Conservation (phyloP, 2,113 vertebrate species). For the Sorex fumeus region DNA sequence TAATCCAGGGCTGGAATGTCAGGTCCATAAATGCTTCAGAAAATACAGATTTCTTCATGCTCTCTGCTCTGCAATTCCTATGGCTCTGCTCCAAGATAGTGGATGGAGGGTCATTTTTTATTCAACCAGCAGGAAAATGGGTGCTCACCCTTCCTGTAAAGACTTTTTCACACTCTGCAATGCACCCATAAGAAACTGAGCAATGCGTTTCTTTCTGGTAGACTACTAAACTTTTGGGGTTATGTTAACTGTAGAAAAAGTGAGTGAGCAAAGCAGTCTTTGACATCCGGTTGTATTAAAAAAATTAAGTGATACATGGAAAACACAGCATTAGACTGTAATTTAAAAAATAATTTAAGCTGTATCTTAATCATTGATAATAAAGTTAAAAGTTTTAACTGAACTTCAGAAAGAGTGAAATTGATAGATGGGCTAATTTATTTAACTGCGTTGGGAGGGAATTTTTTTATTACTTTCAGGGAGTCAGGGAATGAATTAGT, state of each 20-base stretch:
- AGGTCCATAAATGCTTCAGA: slow-evolving; percentile 46
- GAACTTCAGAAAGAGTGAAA: not conserved
- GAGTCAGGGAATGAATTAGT: slow-evolving; percentile 17
- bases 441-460: not conserved
- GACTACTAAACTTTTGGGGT: not conserved
- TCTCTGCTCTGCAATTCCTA: not conserved
- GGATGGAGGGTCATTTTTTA: not conserved
- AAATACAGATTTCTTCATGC: not conserved
- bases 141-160: not conserved
- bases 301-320: not conserved
- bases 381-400: slow-evolving; percentile 2
- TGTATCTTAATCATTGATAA: slow-evolving; percentile 7
- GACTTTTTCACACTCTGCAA: not conserved
- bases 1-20: slow-evolving; percentile 34
- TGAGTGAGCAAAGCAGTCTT: not conserved
- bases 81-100: not conserved
- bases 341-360: not conserved
- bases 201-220: not conserved
- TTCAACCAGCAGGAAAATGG: not conserved
- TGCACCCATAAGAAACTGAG: not conserved
- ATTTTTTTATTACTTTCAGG: slow-evolving; percentile 7
- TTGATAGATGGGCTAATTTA: not conserved
- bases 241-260: not conserved
- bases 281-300: not conserved
- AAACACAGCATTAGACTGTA: not conserved